Base-by-base conservation (phyloP, 2,113 vertebrate genomes). In the Phainopepla nitens region DNA sequence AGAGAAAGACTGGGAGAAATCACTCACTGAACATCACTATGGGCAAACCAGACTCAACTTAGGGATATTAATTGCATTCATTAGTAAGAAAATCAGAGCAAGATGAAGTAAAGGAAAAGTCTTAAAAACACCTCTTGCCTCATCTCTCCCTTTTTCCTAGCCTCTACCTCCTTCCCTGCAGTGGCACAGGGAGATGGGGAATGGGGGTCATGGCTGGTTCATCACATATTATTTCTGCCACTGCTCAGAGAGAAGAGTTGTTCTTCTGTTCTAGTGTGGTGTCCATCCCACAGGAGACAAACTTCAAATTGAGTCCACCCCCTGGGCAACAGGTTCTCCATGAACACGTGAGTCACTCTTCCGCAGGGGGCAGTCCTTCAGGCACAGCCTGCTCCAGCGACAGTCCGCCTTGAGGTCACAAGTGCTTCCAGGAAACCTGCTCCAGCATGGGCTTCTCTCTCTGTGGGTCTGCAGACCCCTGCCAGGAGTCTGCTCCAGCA, bases 21-120 rank as follows among this genome's bases (percentile, higher is more conserved):
- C 23, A 39, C 28, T 45, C 54, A 23, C 8, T 0, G 0, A 39
- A 53, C 28, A 39, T 33, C 8, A 68, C 39, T 36, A 39, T 7
- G 15, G 5, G 18, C 18, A 60, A 69, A 61, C 18, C 15, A 60
- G 39, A 45, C 23, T 69, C 11, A 69, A 2, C 12, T 69, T 77
- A 23, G 6, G 22, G 27, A 23, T 51, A 53, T 53, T 45, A n/a
- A 39, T 9, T 61, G 64, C 39, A 45, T 53, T 61, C 39, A 45
- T 78, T 61, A 39, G 15, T 19, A 23, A 61, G 15, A 61, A 78
- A 69, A 53, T 53, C 39, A 69, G 54, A 78, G 11, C 45, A 61
- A 39, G 47, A 69, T 28, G 18, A 87, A 60, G 33, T 60, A 44
- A 68, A 51, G 27, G 51, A 45, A 60, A 68, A 35, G 7, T 77